Evolutionary conservation across 1,140 invertebrate species (phyloP), one percentile per base, ranked within the genome.

Genomic region (Drosophila pseudoobscura): DNA sequence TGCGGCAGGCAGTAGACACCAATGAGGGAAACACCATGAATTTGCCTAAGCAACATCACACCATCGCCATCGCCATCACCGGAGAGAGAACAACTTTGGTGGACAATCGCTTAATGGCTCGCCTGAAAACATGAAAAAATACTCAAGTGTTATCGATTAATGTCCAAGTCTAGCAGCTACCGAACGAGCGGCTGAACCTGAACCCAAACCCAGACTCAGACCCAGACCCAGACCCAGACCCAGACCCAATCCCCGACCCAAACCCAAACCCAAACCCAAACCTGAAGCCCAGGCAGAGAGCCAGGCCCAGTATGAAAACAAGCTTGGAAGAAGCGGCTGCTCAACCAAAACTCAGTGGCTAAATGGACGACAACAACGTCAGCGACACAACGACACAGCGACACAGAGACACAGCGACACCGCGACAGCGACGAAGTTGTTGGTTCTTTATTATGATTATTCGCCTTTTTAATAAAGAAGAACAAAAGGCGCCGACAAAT

Each of bases 101-200:
- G 83, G 84, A 90, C 89, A 91, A 91, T 91, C 89, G 85, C 87
- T 91, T 91, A 91, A 91, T 91, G 90, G 90, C 87, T 91, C 90
- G 90, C 90, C 84, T 91, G 76, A 75, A 75, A 90, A 91, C 90
- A 91, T 91, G 90, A 91, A 91, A 91, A 91, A 89, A 91, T 91
- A 91, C 90, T 91, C 90, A 91, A 91, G 90, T 91, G 87, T 91
- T 91, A 91, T 91, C 90, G 90, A 91, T 91, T 91, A 91, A 91
- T 91, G 90, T 91, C 89, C 87, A 90, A 89, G 83, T 91, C 82
- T 88, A 90, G 89, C 89, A 75, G 89, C 89, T 91, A 91, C 89
- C 85, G 89, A 85, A 90, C 85, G 87, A 83, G 80, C 77, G 79
- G 82, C 77, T 88, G 66, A 70, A 44, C 59, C 54, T 44, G 61